These are phyloP conservation scores for Tromatobia lineatoria DNA, from an alignment of 2,888 invertebrate species.

Conservation along the genomic window DNA sequence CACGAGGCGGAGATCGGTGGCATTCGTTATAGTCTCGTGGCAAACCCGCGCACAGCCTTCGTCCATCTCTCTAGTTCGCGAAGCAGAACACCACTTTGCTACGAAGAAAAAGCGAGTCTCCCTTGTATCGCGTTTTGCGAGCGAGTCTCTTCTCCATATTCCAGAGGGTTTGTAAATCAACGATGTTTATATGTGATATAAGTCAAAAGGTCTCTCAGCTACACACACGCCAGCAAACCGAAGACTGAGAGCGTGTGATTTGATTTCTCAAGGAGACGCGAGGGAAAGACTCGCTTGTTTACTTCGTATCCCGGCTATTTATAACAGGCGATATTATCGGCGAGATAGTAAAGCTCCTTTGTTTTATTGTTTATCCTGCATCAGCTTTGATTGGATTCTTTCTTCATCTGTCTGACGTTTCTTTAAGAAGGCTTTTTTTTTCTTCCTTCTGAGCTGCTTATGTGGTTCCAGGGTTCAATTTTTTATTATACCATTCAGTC, in stretches of 20 bases:
- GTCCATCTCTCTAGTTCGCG: constrained; percentile 9
- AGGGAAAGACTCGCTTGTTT: constrained; percentile 10
- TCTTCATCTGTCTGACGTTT: background rate
- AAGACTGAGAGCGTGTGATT: constrained; percentile 56
- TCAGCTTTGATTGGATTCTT: background rate
- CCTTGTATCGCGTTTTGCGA: constrained; percentile 5
- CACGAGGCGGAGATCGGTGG: constrained; percentile 49
- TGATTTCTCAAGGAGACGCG: constrained; percentile 48
- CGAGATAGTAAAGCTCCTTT: background rate
- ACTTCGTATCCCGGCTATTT: constrained; percentile 16
- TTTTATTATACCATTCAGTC: no score
- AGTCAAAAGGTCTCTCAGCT: constrained; percentile 3
- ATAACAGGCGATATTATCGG: constrained; percentile 8
- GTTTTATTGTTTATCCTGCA: background rate
- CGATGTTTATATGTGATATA: constrained; percentile 57
- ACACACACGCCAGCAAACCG: constrained; percentile 24
- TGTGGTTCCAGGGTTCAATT: no score
- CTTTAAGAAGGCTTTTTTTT: background rate
- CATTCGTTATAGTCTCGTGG: constrained; percentile 59
- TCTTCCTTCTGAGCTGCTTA: no score
- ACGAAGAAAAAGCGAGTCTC: constrained; percentile 5
- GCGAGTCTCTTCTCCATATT: constrained; percentile 10
- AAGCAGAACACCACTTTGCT: background rate
- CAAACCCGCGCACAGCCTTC: constrained; percentile 27
- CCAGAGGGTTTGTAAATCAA: constrained; percentile 56